A percentile compares a stretch with the other conserved stretches of the same genome.
phyloP scores from a whole-genome alignment of 2,797 vertebrate genomes.

The Paramormyrops hopkinsi region DNA sequence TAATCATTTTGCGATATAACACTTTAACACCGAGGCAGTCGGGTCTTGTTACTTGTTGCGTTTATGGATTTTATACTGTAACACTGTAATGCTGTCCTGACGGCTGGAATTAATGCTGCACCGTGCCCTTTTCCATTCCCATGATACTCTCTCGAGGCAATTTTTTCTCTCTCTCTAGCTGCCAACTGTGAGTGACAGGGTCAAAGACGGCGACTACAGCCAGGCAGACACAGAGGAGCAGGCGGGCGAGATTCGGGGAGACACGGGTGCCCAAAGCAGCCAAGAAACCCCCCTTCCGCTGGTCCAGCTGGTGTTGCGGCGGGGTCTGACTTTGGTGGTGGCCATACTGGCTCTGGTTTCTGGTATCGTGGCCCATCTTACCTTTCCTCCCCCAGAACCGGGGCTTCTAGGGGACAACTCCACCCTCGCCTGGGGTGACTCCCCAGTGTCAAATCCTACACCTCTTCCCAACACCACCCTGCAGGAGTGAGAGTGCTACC shows the following conservation, averaged over 20 bases:
- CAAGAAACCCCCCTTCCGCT: slow-evolving; percentile 23
- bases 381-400: slow-evolving; percentile 44
- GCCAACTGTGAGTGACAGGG: slow-evolving; percentile 24
- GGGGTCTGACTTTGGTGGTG: slow-evolving; percentile 44
- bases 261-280: background rate
- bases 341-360: slow-evolving; percentile 44
- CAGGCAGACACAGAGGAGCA: slow-evolving; percentile 47
- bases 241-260: background rate
- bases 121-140: background rate
- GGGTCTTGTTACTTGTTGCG: background rate
- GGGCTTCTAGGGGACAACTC: slow-evolving; percentile 40
- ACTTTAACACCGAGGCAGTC: background rate
- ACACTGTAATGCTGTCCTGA: background rate
- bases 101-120: background rate
- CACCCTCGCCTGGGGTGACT: slow-evolving; percentile 43
- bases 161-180: slow-evolving; percentile 27
- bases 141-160: background rate
- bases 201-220: slow-evolving; percentile 39
- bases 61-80: background rate
- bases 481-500: background rate
- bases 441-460: slow-evolving; percentile 44
- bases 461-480: slow-evolving; percentile 20
- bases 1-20: background rate
- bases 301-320: slow-evolving; percentile 58
- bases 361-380: slow-evolving; percentile 60